Evolutionary conservation across 2,113 vertebrate genomes (phyloP).

Genomic region (Peromyscus polionotus): DNA sequence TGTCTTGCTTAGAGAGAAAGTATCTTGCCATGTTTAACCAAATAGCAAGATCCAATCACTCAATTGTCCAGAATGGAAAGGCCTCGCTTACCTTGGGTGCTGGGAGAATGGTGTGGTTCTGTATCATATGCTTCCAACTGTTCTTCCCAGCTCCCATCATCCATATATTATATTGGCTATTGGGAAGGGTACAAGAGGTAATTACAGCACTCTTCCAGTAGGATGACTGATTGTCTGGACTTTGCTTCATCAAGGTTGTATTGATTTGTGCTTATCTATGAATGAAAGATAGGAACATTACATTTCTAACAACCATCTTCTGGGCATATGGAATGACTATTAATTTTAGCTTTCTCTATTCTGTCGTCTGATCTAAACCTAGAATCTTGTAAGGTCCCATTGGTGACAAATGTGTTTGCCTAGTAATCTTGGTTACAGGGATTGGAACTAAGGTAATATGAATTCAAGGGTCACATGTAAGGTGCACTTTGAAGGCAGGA

Average conservation of each 20-base stretch:
- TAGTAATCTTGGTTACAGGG: neutral
- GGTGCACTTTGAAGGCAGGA: neutral
- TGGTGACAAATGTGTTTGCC: neutral
- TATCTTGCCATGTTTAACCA: neutral
- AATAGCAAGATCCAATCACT: neutral
- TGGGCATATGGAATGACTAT: neutral
- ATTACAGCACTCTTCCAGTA: neutral
- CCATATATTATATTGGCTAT: neutral
- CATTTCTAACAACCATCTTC: too few species aligned
- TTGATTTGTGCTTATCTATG: neutral
- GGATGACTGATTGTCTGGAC: neutral
- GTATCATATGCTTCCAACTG: neutral
- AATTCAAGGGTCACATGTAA: neutral
- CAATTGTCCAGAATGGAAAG: neutral
- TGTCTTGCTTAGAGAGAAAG: neutral
- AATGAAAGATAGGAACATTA: neutral
- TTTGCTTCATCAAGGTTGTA: neutral
- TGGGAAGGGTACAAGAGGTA: neutral
- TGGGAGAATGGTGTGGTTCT: neutral
- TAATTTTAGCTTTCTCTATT: neutral
- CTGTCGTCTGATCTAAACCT: neutral
- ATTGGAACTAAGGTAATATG: neutral
- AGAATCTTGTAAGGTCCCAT: neutral
- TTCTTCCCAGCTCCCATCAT: neutral
- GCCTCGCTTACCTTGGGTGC: neutral